Evolutionary conservation across 2,797 vertebrate genomes (phyloP).

Genomic region (Peromyscus aztecus): DNA sequence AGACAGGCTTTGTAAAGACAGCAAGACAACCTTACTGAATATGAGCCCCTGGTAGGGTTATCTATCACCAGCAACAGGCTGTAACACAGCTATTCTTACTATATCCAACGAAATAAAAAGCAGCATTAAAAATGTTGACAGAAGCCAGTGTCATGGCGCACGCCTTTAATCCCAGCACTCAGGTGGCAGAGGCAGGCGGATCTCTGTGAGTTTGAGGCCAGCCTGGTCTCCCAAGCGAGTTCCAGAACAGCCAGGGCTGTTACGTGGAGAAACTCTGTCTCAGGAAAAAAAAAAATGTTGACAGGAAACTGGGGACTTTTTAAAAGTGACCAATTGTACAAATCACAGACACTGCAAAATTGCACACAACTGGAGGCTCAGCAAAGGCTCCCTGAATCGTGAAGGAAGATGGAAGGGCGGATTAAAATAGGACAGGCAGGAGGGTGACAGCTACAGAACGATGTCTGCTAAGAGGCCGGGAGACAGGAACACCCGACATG

Average conservation of each 20-base stretch:
- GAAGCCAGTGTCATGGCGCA: neutral
- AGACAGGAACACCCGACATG: neutral
- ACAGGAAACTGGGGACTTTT: neutral
- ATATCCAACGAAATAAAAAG: constrained; percentile 12
- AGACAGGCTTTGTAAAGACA: neutral
- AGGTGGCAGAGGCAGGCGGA: neutral
- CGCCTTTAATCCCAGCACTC: neutral
- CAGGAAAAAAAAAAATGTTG: neutral
- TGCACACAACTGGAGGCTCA: neutral
- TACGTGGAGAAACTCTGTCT: neutral
- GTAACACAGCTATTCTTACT: neutral
- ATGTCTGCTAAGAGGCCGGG: neutral
- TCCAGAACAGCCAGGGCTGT: neutral
- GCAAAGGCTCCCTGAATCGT: neutral
- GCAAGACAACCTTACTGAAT: neutral
- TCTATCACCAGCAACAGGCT: neutral
- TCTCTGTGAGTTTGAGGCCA: neutral
- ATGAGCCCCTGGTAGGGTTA: neutral
- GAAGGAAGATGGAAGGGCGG: constrained; percentile 16
- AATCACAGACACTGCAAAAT: constrained; percentile 27
- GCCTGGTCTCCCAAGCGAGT: neutral
- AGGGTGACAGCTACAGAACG: neutral
- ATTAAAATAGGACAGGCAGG: constrained; percentile 7
- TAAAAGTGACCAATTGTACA: neutral
- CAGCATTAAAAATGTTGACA: constrained; percentile 26